Evolutionary conservation across 2,888 invertebrate species (phyloP).

Genomic region (Metallyticus violacea): DNA sequence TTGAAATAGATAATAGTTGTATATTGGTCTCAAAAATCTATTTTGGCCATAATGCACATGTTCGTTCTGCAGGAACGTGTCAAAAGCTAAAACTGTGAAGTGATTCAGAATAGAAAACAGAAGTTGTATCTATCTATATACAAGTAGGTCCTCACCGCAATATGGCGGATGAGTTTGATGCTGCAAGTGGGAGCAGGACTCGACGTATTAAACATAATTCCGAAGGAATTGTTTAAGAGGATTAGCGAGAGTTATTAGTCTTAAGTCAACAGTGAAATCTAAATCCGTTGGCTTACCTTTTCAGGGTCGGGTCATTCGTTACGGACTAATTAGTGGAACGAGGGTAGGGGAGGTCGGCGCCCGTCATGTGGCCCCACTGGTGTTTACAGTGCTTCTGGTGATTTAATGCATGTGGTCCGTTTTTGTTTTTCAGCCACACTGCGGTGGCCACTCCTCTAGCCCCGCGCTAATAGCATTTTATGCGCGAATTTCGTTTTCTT

Average conservation of each 20-base stretch:
- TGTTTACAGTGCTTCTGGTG: neutral
- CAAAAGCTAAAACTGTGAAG: too few relatives aligned
- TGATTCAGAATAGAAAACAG: too few relatives aligned
- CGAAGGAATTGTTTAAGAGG: neutral
- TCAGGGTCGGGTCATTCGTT: neutral
- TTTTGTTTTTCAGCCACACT: neutral
- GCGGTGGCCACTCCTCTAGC: neutral
- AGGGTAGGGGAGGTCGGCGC: too few relatives aligned
- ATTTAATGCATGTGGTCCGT: neutral
- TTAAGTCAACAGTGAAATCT: neutral
- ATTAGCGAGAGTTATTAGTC: neutral
- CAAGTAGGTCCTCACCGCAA: too few relatives aligned
- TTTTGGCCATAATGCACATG: too few relatives aligned
- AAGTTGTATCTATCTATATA: too few relatives aligned
- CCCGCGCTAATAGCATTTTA: neutral
- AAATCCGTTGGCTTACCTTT: neutral
- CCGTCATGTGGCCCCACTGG: neutral
- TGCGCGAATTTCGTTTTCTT: neutral
- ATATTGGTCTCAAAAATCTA: too few relatives aligned
- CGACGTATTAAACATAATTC: neutral
- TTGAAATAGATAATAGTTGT: too few relatives aligned
- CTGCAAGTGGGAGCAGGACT: neutral
- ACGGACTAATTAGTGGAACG: neutral
- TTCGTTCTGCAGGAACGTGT: too few relatives aligned
- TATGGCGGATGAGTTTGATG: too few relatives aligned